Evolutionary conservation across 2,888 invertebrate species (phyloP), one percentile per base, ranked within the genome.

Genomic region (Ctenicera cuprea): DNA sequence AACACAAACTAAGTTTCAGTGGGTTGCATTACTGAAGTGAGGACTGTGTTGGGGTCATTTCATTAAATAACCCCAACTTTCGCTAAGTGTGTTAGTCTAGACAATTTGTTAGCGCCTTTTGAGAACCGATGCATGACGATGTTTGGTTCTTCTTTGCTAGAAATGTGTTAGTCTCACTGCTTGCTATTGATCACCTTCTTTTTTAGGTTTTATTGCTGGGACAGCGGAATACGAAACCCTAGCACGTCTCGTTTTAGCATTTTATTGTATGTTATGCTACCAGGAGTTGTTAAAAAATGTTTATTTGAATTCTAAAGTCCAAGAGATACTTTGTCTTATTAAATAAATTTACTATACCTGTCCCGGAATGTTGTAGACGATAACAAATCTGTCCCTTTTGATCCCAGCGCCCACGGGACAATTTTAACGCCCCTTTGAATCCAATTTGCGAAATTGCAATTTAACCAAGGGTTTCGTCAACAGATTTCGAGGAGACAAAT

Each of bases 1-100:
- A 16, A 45, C 45, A 16, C 16, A 48, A 50, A 50, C 50, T 50
- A 26, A 50, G 50, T 50, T 50, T 43, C n/a, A 43, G 43, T 43
- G 38, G 38, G 11, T 11, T 11, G 16, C 4, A 50, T 50, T 26
- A 26, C n/a, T 20, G 20, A 20, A 18, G 18, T 11, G 48, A 18
- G 18, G 16, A 48, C 48, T 20, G 16, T 20, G 48, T 20, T 20
- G 12, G 48, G 4, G 0, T 48, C 11, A 48, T 48, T 48, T 7
- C 11, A 48, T 18, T 48, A 48, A 1, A 8, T n/a, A n/a, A n/a
- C 45, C 16, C 45, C 8, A 26, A 50, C 50, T 50, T 50, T 22
- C 11, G 1, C 12, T 26, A 50, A 50, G 26, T 50, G 26, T 50
- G 26, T 50, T 50, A 50, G 20, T 12, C 12, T 26, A n/a, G 50